Conservation (phyloP, 2,888 invertebrate species). For the Eupithecia centaureata region DNA sequence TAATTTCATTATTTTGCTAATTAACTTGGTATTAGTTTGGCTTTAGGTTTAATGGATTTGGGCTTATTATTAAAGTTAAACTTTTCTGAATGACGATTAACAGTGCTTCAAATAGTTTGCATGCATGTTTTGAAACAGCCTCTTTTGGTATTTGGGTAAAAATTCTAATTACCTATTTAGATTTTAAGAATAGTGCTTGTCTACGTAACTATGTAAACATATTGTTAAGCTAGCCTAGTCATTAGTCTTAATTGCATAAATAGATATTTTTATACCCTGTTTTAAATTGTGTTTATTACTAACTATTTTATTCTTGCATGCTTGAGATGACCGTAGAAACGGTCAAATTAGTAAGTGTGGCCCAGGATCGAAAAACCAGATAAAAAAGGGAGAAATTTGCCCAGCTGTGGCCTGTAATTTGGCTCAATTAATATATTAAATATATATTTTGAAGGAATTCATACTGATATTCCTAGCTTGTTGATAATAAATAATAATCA, state of each 20-base stretch:
- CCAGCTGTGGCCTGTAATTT: neutral
- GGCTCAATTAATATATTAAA: too few relatives aligned
- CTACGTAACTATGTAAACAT: conserved; percentile 7
- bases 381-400: neutral
- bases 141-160: conserved; percentile 76
- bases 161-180: conserved; percentile 31
- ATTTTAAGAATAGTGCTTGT: conserved; percentile 12
- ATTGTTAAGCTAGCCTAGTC: conserved; percentile 12
- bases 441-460: neutral
- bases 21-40: conserved; percentile 18
- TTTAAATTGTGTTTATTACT: conserved; percentile 2
- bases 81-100: conserved; percentile 33
- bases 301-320: neutral
- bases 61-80: conserved; percentile 2
- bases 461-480: neutral
- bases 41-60: conserved; percentile 14
- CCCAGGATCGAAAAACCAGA: neutral
- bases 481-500: too few relatives aligned
- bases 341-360: neutral
- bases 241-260: conserved; percentile 3
- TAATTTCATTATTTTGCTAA: conserved; percentile 11
- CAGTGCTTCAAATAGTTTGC: conserved; percentile 53
- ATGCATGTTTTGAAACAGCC: conserved; percentile 83
- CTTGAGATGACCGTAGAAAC: neutral
- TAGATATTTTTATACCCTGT: conserved; percentile 3